Conservation (phyloP, 2,888 invertebrate species). For the Microchrysa polita region DNA sequence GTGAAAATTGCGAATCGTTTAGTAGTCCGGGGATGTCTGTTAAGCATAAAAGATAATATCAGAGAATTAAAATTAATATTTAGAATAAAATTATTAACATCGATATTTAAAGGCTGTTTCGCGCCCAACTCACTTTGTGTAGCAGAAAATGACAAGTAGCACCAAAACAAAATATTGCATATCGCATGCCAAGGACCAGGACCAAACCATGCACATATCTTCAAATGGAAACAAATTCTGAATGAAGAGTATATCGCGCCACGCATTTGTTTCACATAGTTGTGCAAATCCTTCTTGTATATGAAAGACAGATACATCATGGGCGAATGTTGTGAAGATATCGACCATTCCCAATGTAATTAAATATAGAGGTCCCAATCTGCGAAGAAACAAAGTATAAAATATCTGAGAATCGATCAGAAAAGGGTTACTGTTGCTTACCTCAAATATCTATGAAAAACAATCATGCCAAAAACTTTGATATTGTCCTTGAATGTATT, state of each 20-base stretch:
- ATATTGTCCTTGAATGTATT: slow-evolving; percentile 56
- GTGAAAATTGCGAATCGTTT: slow-evolving; percentile 53
- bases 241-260: slow-evolving; percentile 63
- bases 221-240: slow-evolving; percentile 62
- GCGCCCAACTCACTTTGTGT: slow-evolving; percentile 61
- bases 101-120: no score
- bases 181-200: slow-evolving; percentile 65
- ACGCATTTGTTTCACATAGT: slow-evolving; percentile 62
- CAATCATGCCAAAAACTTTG: slow-evolving; percentile 53
- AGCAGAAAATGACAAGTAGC: slow-evolving; percentile 59
- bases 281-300: slow-evolving; percentile 62
- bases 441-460: slow-evolving; percentile 58
- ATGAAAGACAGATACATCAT: slow-evolving; percentile 62
- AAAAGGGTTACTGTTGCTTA: no score
- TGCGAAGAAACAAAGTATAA: slow-evolving; percentile 45
- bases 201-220: slow-evolving; percentile 64
- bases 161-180: slow-evolving; percentile 64
- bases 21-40: slow-evolving; percentile 57
- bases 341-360: slow-evolving; percentile 60
- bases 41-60: no score
- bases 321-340: slow-evolving; percentile 60
- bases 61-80: slow-evolving; percentile 32
- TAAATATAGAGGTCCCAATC: slow-evolving; percentile 61
- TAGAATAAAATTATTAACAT: no score
- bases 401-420: no score